phyloP scores from a whole-genome alignment of 2,113 vertebrate genomes.

The Protomyctophum bolini region DNA sequence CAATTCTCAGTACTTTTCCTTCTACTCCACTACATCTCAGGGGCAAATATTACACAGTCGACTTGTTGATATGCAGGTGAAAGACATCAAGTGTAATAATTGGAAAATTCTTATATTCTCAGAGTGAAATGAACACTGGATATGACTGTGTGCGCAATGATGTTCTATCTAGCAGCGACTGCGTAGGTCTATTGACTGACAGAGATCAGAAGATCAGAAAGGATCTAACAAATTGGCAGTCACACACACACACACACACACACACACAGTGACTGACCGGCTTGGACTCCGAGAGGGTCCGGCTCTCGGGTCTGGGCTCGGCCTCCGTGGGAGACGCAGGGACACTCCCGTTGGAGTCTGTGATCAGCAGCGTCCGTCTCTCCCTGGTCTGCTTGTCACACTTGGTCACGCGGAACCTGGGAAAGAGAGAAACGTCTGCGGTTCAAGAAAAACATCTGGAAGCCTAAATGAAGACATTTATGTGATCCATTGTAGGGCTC shows the following conservation, averaged over 20 bases:
- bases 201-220: too few species aligned
- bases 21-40: too few species aligned
- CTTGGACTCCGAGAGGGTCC: constrained; percentile 69
- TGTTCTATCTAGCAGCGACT: too few species aligned
- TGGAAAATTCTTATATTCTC: too few species aligned
- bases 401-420: constrained; percentile 94
- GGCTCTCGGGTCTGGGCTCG: constrained; percentile 54
- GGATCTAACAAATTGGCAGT: too few species aligned
- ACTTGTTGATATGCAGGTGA: too few species aligned
- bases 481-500: background rate
- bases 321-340: constrained; percentile 67
- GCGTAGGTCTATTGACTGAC: too few species aligned
- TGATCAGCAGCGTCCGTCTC: constrained; percentile 79
- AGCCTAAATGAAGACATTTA: background rate
- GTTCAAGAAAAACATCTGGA: background rate
- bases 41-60: too few species aligned
- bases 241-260: background rate
- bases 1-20: too few species aligned
- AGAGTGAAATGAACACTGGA: too few species aligned
- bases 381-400: constrained; percentile 86
- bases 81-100: too few species aligned
- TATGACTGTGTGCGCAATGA: too few species aligned
- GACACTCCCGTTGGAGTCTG: constrained; percentile 80
- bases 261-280: constrained; percentile 64
- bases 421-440: background rate